These are phyloP conservation scores for Hypomecis punctinalis DNA, from an alignment of 2,888 invertebrate genomes.

Conservation along the genomic window DNA sequence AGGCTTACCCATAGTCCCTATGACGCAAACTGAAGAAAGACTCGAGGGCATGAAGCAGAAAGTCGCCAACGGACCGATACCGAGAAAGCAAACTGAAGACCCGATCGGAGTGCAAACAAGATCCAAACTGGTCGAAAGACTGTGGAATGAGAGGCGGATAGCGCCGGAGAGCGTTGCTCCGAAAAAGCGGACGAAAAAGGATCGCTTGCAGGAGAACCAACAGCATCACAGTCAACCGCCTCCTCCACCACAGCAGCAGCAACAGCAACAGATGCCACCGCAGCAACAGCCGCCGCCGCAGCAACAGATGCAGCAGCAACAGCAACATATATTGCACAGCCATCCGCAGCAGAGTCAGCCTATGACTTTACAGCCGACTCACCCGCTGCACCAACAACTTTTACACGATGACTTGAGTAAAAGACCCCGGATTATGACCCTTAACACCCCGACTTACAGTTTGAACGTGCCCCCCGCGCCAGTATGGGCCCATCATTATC, in stretches of 20 bases:
- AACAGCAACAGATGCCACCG: conserved; percentile 13
- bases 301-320: conserved; percentile 27
- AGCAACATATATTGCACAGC: conserved; percentile 36
- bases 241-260: conserved; percentile 25
- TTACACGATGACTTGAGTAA: conserved; percentile 69
- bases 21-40: conserved; percentile 73
- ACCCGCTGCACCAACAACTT: conserved; percentile 39
- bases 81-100: conserved; percentile 66
- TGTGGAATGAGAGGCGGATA: conserved; percentile 70
- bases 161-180: conserved; percentile 59
- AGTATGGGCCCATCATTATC: conserved; percentile 75
- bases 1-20: conserved; percentile 60
- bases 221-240: conserved; percentile 29
- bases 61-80: conserved; percentile 72
- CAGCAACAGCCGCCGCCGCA: conserved; percentile 12
- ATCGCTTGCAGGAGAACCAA: conserved; percentile 57
- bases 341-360: conserved; percentile 36
- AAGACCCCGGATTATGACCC: conserved; percentile 65
- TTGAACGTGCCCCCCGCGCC: conserved; percentile 67
- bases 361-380: conserved; percentile 37
- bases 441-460: conserved; percentile 63
- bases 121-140: conserved; percentile 58
- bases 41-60: conserved; percentile 77
- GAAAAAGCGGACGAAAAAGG: conserved; percentile 72
- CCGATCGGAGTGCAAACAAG: conserved; percentile 59